Evolutionary conservation across 2,113 vertebrate species (phyloP), one percentile per base, ranked within the genome.

Genomic region (Chamaea fasciata): DNA sequence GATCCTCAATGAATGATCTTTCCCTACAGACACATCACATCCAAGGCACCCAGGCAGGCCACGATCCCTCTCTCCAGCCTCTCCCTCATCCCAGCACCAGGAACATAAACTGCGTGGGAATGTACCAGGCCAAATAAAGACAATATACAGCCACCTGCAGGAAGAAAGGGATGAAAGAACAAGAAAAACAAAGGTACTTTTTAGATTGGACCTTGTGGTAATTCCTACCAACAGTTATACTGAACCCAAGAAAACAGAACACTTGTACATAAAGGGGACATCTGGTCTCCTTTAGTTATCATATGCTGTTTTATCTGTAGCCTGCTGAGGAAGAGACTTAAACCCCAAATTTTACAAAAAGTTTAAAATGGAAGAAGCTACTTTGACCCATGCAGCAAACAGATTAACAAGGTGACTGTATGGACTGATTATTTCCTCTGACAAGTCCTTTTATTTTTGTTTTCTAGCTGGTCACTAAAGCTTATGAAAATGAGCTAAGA

Each of bases 401-500:
- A 73, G 46, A 39, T 37, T 53, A 73, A 65, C 33, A 50, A 81
- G 55, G 41, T 64, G 56, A 15, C 49, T 47, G 4, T 27, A 21
- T 4, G 42, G 47, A 70, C 24, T 78, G 23, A 60, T 50, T 42
- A 44, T 39, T 69, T 76, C 57, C 28, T 74, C 64, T 82, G 47
- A 39, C 35, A 73, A 37, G 26, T 68, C 27, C 28, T 82, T 26
- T 67, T 83, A n/a, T 26, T 76, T 93, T 93, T 74, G 87, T 83
- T 87, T 91, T 97, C 69, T 93, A 98, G 98, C 73, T 95, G 62
- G 80, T 99, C 39, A 97, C 86, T 42, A 97, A 98, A 73, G 97
- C 97, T 79, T 99, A 98, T 52, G 97, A 99, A 96, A 97, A 98
- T 63, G 98, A 99, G 92, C 59, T 99, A 77, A 98, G 96, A 96